Evolutionary conservation across 2,797 vertebrate genomes (phyloP).

Genomic region (Sphenopsis melanotis): DNA sequence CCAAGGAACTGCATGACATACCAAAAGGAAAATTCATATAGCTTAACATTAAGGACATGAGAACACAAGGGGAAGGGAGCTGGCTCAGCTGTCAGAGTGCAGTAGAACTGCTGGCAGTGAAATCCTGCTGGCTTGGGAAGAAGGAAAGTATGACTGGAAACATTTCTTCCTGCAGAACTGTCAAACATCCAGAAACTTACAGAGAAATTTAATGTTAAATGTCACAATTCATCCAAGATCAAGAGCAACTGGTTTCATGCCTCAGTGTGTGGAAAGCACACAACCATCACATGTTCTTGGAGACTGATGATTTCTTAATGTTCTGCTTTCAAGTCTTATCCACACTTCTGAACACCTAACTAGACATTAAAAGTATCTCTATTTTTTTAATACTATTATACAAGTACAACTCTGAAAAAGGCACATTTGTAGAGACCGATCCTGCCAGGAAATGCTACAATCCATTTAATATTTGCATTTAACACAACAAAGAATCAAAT

Average conservation of each 20-base stretch:
- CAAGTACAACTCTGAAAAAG: not conserved
- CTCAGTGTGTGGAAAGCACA: not conserved
- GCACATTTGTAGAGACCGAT: not conserved
- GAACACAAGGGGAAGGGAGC: not conserved
- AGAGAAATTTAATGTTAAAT: not conserved
- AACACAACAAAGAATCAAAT: not conserved
- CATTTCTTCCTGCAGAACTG: not conserved
- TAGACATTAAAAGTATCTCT: not conserved
- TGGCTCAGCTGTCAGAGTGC: not conserved
- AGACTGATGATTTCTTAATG: not conserved
- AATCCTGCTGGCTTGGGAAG: not conserved
- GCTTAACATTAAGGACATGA: not conserved
- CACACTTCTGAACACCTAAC: not conserved
- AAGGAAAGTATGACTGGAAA: constrained; percentile 16
- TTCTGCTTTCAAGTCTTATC: not conserved
- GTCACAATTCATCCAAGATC: not conserved
- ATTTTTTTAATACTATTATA: not conserved
- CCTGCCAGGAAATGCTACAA: not conserved
- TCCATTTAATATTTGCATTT: not conserved
- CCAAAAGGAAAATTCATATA: not conserved
- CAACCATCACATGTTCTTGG: not conserved
- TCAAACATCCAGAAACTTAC: not conserved
- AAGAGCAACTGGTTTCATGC: not conserved
- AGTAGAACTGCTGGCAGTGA: not conserved
- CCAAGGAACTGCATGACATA: not conserved